These are phyloP conservation scores for Eupithecia dodoneata DNA, from an alignment of 2,888 invertebrate genomes.

Conservation along the genomic window DNA sequence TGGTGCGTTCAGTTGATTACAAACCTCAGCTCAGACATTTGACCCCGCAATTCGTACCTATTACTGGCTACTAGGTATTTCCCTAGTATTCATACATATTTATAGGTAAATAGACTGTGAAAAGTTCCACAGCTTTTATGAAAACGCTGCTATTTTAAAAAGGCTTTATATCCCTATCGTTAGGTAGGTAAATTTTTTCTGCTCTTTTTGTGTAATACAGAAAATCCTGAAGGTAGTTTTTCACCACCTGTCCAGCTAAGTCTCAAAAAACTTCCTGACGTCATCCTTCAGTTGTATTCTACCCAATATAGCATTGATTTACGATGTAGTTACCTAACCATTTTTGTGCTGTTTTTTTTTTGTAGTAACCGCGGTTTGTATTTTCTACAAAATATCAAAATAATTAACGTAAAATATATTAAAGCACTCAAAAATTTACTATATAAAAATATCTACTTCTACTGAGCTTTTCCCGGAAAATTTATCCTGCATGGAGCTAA, in stretches of 20 bases:
- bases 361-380: not conserved
- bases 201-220: not conserved
- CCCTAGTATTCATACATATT: not conserved
- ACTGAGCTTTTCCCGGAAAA: not conserved
- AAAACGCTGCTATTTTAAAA: slow-evolving; percentile 5
- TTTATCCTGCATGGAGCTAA: not conserved
- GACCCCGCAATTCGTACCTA: not conserved
- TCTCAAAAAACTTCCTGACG: not conserved
- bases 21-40: not conserved
- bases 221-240: not conserved
- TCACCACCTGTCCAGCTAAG: not conserved
- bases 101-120: not conserved
- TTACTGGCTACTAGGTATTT: not conserved
- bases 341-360: not conserved
- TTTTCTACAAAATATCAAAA: too few relatives aligned
- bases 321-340: too few relatives aligned
- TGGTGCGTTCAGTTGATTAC: not conserved
- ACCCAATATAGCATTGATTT: too few relatives aligned
- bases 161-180: not conserved
- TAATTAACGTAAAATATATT: too few relatives aligned
- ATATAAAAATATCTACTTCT: not conserved
- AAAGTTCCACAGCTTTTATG: not conserved
- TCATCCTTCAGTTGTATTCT: too few relatives aligned
- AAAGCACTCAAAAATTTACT: too few relatives aligned
- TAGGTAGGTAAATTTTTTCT: not conserved